Base-by-base conservation (phyloP, 2,113 vertebrate genomes). In the Solea senegalensis region DNA sequence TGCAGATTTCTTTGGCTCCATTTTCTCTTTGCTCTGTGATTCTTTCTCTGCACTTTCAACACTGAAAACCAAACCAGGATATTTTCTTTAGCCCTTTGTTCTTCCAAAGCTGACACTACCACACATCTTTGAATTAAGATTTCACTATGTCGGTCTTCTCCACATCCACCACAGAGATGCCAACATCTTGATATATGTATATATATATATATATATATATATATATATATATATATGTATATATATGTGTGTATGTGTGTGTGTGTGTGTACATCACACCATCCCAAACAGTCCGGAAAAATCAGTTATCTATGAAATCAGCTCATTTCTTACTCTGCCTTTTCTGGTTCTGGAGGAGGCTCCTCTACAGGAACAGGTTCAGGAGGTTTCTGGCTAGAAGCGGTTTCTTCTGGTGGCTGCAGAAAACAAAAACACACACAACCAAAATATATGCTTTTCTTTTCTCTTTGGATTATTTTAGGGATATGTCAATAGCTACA, bases 21-120 rank as follows among this genome's bases (percentile, higher is more conserved):
- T 67, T 62, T 90, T 78, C 26, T 74, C 80, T 28, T 81, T 84
- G 61, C 56, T 68, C 45, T 88, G 89, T 1, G 85, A 48, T 62
- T 88, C 91, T 54, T 97, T 97, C 82, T 97, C 96, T 51, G 94
- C 95, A 16, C 91, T 94, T 91, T 98, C 96, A 9, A 83, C 87
- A 78, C 96, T 98, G 84, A 63, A 65, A 76, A 50, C 0, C 11
- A 81, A 60, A 60, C n/a, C 21, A 2, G 6, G 8, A 16, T 16
- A 7, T 51, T 2, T 6, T 16, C 16, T 1, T 45, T 9, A 45
- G 8, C 8, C 11, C 44, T 45, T 45, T 10, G 9, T 45, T 45
- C 44, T 12, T 5, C 44, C 11, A 10, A 34, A 34, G 34, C 34
- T 34, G 34, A 34, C 34, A 34, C 34, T 21, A 21, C 21, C 21